phyloP scores from a whole-genome alignment of 2,888 invertebrate species.

The Shargacucullia verbasci region DNA sequence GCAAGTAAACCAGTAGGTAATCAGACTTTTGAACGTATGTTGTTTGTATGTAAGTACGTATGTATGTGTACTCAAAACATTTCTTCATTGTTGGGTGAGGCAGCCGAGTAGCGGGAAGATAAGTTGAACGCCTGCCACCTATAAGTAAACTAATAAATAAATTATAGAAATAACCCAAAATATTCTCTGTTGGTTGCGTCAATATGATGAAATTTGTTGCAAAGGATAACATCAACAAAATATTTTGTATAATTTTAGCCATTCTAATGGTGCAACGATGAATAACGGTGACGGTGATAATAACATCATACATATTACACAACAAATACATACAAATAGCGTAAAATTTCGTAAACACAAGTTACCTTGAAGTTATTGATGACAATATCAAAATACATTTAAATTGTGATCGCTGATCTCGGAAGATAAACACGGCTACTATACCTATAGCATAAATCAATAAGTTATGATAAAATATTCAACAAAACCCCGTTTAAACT shows the following conservation, averaged over 20 bases:
- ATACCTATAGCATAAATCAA: conserved; percentile 18
- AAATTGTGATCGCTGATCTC: conserved; percentile 18
- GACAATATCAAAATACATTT: conserved; percentile 28
- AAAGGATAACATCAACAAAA: conserved; percentile 9
- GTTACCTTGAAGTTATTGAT: conserved; percentile 22
- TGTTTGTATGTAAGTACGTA: too few relatives aligned
- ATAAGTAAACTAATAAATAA: too few relatives aligned
- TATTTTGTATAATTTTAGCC: conserved; percentile 9
- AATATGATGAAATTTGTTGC: too few relatives aligned
- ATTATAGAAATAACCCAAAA: conserved; percentile 1
- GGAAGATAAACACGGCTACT: conserved; percentile 7
- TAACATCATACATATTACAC: conserved; percentile 6
- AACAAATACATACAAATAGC: conserved; percentile 19
- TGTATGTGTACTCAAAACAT: neutral
- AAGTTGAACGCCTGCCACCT: too few relatives aligned
- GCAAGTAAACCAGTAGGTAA: too few relatives aligned
- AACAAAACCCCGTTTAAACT: conserved; percentile 17
- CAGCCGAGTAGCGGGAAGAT: neutral
- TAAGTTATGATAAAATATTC: conserved; percentile 19
- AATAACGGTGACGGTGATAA: conserved; percentile 2
- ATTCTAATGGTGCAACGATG: conserved; percentile 12
- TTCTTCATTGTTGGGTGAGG: conserved; percentile 8
- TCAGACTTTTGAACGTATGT: neutral
- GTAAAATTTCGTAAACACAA: conserved; percentile 14
- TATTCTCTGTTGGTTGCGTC: neutral